Conservation (phyloP, 2,797 vertebrate species). For the Hippopotamyrus pictus region DNA sequence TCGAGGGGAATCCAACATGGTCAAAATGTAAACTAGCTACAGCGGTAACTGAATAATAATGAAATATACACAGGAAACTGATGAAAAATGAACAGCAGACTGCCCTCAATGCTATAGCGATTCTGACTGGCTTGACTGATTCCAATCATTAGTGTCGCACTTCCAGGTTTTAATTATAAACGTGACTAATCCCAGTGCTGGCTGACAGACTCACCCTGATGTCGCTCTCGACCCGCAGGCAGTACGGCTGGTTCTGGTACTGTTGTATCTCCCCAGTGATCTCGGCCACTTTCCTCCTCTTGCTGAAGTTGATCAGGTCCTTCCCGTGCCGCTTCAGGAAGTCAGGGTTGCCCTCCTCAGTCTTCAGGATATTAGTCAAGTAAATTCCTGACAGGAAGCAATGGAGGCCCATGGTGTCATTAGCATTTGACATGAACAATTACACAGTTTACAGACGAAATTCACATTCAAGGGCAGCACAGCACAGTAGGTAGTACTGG, state of each 20-base stretch:
- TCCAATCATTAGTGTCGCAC: neutral
- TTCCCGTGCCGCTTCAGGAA: slow-evolving; percentile 88
- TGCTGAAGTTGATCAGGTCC: slow-evolving; percentile 97
- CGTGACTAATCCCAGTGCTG: neutral
- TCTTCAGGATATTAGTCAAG: slow-evolving; percentile 97
- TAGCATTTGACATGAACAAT: neutral
- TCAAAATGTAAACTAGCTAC: neutral
- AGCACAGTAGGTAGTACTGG: neutral
- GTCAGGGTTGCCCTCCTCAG: slow-evolving; percentile 96
- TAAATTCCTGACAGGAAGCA: slow-evolving; percentile 77
- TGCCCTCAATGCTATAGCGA: neutral
- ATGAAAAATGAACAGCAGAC: neutral
- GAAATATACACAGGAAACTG: neutral
- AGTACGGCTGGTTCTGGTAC: slow-evolving; percentile 98
- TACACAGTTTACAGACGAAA: neutral
- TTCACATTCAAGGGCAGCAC: neutral
- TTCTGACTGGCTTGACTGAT: neutral
- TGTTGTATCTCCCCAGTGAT: slow-evolving; percentile 98
- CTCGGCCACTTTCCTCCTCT: slow-evolving; percentile 94
- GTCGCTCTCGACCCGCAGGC: slow-evolving; percentile 82
- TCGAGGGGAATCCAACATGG: neutral
- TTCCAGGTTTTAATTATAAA: neutral
- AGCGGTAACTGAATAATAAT: neutral
- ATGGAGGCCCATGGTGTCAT: neutral
- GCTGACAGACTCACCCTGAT: slow-evolving; percentile 67